phyloP scores from a whole-genome alignment of 2,797 vertebrate species.

The Onychomys leucogaster region DNA sequence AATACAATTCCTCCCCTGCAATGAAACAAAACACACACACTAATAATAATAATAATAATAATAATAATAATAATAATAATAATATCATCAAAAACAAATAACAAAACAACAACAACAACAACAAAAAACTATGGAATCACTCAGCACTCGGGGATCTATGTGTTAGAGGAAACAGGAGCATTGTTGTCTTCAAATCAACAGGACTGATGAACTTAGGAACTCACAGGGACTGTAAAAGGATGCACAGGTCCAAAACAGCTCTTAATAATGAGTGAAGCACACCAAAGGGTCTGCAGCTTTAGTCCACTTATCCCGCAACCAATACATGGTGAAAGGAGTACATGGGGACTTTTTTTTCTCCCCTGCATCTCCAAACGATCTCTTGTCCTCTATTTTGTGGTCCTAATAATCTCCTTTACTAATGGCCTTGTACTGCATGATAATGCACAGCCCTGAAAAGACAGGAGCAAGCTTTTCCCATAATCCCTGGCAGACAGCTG shows the following conservation, averaged over 20 bases:
- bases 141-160: background rate
- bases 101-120: background rate
- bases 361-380: background rate
- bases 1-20: background rate
- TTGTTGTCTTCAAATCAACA: background rate
- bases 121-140: too few relatives aligned
- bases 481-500: background rate
- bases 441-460: background rate
- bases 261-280: background rate
- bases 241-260: background rate
- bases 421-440: background rate
- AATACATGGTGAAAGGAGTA: background rate
- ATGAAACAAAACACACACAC: background rate
- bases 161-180: background rate
- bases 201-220: too few relatives aligned
- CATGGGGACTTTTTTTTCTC: background rate
- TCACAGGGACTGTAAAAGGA: background rate
- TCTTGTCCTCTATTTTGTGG: background rate
- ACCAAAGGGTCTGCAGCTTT: background rate
- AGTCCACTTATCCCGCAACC: background rate
- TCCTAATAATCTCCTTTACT: background rate
- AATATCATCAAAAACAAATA: too few relatives aligned
- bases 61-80: too few relatives aligned
- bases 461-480: background rate
- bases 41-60: too few relatives aligned